A percentile compares a stretch with the other conserved stretches of the same genome.
Conservation (phyloP, 2,888 invertebrate species). For the Leucania comma region DNA sequence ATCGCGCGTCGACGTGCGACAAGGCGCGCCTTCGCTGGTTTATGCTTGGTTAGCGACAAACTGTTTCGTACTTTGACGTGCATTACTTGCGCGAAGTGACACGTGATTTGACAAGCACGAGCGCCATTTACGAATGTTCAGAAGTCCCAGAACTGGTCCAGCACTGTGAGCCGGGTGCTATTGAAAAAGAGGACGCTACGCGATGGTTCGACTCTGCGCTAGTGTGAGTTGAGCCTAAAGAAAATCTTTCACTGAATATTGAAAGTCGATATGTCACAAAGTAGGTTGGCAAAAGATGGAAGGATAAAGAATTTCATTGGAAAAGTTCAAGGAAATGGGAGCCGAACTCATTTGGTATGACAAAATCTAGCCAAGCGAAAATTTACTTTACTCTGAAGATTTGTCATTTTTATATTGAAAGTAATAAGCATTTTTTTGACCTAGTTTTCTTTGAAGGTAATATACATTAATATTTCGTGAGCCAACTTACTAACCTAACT, state of each 20-base stretch:
- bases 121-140: too few species aligned
- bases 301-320: conserved; percentile 54
- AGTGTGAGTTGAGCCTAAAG: not conserved
- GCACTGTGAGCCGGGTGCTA: too few species aligned
- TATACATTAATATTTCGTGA: too few species aligned
- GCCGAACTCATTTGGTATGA: conserved; percentile 46
- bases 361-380: conserved; percentile 47
- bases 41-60: too few species aligned
- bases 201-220: too few species aligned
- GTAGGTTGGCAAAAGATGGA: conserved; percentile 35
- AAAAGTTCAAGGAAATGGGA: conserved; percentile 49
- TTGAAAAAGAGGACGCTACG: too few species aligned
- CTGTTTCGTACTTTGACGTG: too few species aligned
- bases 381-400: conserved; percentile 32
- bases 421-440: conserved; percentile 7
- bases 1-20: too few species aligned
- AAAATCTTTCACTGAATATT: conserved; percentile 47
- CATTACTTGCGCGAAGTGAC: too few species aligned
- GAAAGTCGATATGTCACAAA: conserved; percentile 48
- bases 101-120: too few species aligned
- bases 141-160: too few species aligned
- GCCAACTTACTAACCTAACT: not conserved
- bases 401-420: conserved; percentile 1
- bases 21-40: too few species aligned
- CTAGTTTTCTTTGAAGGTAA: conserved; percentile 6